phyloP scores from a whole-genome alignment of 2,888 invertebrate genomes.

The Syritta pipiens region DNA sequence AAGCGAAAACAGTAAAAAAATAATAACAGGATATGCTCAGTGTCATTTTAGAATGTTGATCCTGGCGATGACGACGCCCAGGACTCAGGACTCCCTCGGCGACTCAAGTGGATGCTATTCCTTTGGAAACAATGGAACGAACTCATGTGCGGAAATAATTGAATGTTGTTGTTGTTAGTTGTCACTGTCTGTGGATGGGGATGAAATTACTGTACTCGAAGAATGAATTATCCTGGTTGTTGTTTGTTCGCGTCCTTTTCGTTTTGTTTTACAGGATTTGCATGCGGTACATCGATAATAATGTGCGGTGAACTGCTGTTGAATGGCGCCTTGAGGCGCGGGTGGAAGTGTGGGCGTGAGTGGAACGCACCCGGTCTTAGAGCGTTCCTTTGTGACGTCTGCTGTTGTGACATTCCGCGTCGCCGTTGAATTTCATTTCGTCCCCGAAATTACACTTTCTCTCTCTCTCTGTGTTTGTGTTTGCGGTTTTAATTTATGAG shows the following conservation, averaged over 20 bases:
- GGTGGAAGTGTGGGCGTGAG: not conserved
- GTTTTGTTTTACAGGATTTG: constrained; percentile 10
- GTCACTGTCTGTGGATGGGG: not conserved
- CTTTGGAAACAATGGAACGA: constrained; percentile 42
- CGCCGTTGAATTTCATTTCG: constrained; percentile 51
- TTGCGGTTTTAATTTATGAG: constrained; percentile 47
- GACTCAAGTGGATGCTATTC: constrained; percentile 28
- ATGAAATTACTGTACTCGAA: constrained; percentile 16
- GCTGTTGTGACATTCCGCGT: constrained; percentile 16
- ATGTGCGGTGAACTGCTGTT: constrained; percentile 10
- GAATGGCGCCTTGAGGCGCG: not conserved
- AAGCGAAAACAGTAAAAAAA: constrained; percentile 41
- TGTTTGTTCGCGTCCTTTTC: not conserved
- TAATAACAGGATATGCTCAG: constrained; percentile 54
- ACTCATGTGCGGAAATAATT: constrained; percentile 45
- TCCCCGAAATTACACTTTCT: constrained; percentile 14
- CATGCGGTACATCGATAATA: constrained; percentile 39
- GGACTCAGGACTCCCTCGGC: not conserved
- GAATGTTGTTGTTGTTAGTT: constrained; percentile 9
- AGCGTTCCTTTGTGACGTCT: constrained; percentile 16
- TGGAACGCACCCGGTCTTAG: too few species aligned
- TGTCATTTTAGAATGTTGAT: constrained; percentile 22
- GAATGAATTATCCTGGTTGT: constrained; percentile 33
- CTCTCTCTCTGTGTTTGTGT: too few species aligned
- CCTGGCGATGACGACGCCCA: not conserved